Conservation (phyloP, 1,140 invertebrate genomes). For the Drosophila busckii region DNA sequence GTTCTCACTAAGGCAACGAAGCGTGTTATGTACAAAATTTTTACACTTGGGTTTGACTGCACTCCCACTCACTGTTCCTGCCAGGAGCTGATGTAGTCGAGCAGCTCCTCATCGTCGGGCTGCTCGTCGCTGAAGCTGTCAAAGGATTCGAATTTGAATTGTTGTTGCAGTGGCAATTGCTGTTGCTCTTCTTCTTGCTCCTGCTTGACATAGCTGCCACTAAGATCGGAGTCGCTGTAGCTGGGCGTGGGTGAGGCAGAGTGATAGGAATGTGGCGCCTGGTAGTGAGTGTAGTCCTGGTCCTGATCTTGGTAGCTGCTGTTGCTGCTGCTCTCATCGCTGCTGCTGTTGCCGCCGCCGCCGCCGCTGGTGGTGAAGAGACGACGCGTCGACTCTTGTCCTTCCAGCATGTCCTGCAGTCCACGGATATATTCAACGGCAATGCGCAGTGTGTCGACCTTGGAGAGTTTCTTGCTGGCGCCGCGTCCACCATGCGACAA, state of each 20-base stretch:
- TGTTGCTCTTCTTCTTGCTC: slow-evolving; percentile 60
- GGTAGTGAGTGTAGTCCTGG: slow-evolving; percentile 43
- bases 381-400: too few species aligned
- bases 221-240: slow-evolving; percentile 81
- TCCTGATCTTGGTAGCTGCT: slow-evolving; percentile 52
- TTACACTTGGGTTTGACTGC: slow-evolving; percentile 29
- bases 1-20: slow-evolving; percentile 55
- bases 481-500: slow-evolving; percentile 84
- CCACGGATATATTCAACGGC: slow-evolving; percentile 97
- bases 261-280: slow-evolving; percentile 65
- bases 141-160: slow-evolving; percentile 83
- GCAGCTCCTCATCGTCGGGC: slow-evolving; percentile 93
- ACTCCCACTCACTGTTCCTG: slow-evolving; percentile 82
- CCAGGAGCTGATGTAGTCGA: slow-evolving; percentile 94
- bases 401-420: slow-evolving; percentile 90
- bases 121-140: slow-evolving; percentile 90
- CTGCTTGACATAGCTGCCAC: slow-evolving; percentile 57
- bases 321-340: slow-evolving; percentile 70
- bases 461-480: slow-evolving; percentile 92
- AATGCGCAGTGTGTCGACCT: slow-evolving; percentile 95
- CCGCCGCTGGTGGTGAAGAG: slow-evolving; percentile 66
- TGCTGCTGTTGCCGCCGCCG: slow-evolving; percentile 18
- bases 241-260: slow-evolving; percentile 90
- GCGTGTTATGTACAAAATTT: slow-evolving; percentile 58
- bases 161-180: slow-evolving; percentile 51